These are phyloP conservation scores for Athalia rosae DNA, from an alignment of 2,888 invertebrate genomes.

Conservation along the genomic window DNA sequence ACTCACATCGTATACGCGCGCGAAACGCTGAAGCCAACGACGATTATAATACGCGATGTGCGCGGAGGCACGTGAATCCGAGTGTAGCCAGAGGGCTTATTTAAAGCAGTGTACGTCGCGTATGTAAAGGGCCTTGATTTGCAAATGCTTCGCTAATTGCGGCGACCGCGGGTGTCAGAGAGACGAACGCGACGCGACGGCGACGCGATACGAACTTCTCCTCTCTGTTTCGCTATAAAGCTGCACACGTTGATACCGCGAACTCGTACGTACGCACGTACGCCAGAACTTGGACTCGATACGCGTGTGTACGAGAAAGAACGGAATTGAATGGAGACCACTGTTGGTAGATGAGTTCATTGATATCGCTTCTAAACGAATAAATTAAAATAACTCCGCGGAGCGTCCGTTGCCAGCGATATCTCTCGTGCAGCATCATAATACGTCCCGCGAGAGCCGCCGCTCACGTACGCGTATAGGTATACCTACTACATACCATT, in stretches of 20 bases:
- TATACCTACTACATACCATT: no score
- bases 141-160: background rate
- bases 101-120: background rate
- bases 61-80: background rate
- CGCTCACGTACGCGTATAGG: background rate
- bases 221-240: background rate
- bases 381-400: conserved; percentile 68
- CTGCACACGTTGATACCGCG: background rate
- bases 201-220: background rate
- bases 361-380: conserved; percentile 70
- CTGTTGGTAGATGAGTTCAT: conserved; percentile 70
- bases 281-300: no score
- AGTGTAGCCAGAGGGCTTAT: background rate
- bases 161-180: background rate
- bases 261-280: no score
- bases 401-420: conserved; percentile 24
- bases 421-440: conserved; percentile 2
- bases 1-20: no score
- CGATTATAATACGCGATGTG: no score
- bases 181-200: background rate
- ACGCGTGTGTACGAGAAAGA: conserved; percentile 8
- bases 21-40: no score
- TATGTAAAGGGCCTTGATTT: background rate
- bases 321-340: conserved; percentile 68
- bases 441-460: no score